phyloP scores from a whole-genome alignment of 1,140 invertebrate genomes.

The Ectropis grisescens region DNA sequence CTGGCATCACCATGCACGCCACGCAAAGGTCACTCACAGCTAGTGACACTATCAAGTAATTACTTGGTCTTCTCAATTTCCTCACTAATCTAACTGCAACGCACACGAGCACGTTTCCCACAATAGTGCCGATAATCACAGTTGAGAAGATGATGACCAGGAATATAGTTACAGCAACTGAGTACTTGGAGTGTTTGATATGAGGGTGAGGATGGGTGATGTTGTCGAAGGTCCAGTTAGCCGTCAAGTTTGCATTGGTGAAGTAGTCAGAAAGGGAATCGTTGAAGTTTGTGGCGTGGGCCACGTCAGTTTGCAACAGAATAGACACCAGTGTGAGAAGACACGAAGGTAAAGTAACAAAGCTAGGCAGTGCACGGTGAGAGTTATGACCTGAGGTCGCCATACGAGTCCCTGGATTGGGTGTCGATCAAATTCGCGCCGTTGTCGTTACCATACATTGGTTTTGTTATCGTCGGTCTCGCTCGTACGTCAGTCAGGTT shows the following conservation, averaged over 20 bases:
- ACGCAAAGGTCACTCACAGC: conserved; percentile 91
- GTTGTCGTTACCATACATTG: conserved; percentile 58
- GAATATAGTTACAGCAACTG: conserved; percentile 71
- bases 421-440: conserved; percentile 38
- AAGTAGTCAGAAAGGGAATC: conserved; percentile 27
- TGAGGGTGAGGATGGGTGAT: conserved; percentile 30
- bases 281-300: conserved; percentile 35
- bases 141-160: conserved; percentile 79
- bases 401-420: conserved; percentile 59
- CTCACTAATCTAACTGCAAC: conserved; percentile 89
- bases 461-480: conserved; percentile 16
- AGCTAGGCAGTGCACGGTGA: conserved; percentile 58
- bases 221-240: conserved; percentile 52
- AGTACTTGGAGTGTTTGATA: conserved; percentile 57
- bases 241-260: conserved; percentile 33
- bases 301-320: conserved; percentile 28
- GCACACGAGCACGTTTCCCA: conserved; percentile 92
- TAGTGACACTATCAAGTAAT: conserved; percentile 91
- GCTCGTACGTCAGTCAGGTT: conserved; percentile 32
- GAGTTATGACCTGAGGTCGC: conserved; percentile 58
- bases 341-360: conserved; percentile 67
- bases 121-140: conserved; percentile 84
- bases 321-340: conserved; percentile 58
- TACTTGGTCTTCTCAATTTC: conserved; percentile 86
- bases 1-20: conserved; percentile 87